Conservation (phyloP, 23 tunicate genomes). For the Halocynthia roretzi region DNA sequence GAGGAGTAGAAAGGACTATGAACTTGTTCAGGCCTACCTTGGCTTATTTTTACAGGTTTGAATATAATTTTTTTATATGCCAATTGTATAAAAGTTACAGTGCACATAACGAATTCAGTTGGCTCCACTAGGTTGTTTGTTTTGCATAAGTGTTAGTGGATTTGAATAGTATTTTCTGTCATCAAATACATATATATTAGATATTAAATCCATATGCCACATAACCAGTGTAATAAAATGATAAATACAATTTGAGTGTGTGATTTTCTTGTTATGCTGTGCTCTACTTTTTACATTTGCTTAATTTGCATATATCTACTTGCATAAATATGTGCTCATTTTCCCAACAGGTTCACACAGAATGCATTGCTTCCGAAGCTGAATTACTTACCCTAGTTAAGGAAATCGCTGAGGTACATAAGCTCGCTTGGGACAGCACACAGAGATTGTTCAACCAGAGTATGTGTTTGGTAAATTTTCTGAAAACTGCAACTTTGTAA, state of each 20-base stretch:
- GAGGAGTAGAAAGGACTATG: conserved; percentile 60
- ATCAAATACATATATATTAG: too few species aligned
- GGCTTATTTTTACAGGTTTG: conserved; percentile 39
- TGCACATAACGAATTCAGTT: too few species aligned
- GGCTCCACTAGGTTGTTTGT: too few species aligned
- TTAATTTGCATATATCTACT: neutral
- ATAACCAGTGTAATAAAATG: too few species aligned
- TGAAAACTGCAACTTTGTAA: conserved; percentile 49
- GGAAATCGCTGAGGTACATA: conserved; percentile 21
- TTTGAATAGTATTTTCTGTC: too few species aligned
- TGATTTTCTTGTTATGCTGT: too few species aligned
- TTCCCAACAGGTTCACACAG: conserved; percentile 9
- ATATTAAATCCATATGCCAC: too few species aligned
- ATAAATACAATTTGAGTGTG: too few species aligned
- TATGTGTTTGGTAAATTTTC: conserved; percentile 53
- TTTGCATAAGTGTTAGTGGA: too few species aligned
- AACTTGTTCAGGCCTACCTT: conserved; percentile 63
- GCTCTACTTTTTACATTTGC: too few species aligned
- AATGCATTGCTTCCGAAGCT: neutral
- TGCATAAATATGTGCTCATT: neutral
- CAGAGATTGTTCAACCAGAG: conserved; percentile 40
- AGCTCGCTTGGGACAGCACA: conserved; percentile 24
- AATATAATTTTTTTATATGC: too few species aligned
- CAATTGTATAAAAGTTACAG: too few species aligned
- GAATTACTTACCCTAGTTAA: conserved; percentile 3